Percentiles rank a stretch among this genome's conserved stretches.
These are phyloP conservation scores for Uloborus plumipes DNA, from an alignment of 2,888 invertebrate genomes.

Conservation along the genomic window DNA sequence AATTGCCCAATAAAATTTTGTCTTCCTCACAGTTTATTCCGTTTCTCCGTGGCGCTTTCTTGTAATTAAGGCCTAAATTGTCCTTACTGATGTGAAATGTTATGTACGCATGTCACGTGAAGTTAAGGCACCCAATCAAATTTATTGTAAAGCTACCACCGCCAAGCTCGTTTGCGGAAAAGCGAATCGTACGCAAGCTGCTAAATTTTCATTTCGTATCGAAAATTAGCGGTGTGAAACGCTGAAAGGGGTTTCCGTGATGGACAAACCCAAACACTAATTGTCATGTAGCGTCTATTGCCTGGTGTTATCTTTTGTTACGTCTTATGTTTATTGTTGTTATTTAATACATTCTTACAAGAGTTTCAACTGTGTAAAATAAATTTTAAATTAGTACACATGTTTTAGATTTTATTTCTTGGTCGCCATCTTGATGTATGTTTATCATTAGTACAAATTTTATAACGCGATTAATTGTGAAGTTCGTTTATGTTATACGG, in stretches of 20 bases:
- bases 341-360: conserved; percentile 19
- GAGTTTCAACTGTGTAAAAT: conserved; percentile 5
- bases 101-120: conserved; percentile 53
- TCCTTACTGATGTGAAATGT: not conserved
- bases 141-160: conserved; percentile 47
- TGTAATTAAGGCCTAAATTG: no score
- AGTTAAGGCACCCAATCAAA: conserved; percentile 43
- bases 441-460: conserved; percentile 36
- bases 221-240: conserved; percentile 52
- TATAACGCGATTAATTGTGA: not conserved
- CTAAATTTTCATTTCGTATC: conserved; percentile 53
- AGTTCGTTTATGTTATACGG: no score
- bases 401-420: conserved; percentile 45
- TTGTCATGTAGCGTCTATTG: conserved; percentile 34
- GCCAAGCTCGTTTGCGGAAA: conserved; percentile 63
- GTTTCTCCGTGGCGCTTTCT: no score
- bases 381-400: conserved; percentile 36
- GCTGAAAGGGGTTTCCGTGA: conserved; percentile 21
- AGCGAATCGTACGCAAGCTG: conserved; percentile 64
- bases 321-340: conserved; percentile 48
- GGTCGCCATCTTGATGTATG: conserved; percentile 60
- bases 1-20: no score
- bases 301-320: not conserved
- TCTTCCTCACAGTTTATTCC: no score
- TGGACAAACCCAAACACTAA: conserved; percentile 11